Evolutionary conservation across 2,888 invertebrate species (phyloP), one percentile per base, ranked within the genome.

Genomic region (Meloe dianella): DNA sequence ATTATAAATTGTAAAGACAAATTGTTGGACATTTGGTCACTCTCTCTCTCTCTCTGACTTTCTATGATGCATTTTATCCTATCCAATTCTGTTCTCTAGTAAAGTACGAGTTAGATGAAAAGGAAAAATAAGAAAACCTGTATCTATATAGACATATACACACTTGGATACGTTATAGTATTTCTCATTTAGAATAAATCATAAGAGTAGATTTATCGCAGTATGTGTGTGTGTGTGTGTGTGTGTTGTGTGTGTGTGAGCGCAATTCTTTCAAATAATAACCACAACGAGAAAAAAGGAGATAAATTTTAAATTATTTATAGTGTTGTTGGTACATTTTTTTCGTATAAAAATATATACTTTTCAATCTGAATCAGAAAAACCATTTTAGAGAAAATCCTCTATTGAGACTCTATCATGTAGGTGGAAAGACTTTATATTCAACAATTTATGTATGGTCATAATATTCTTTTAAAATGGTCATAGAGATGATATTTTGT

Each of bases 1-100:
- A 70, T 75, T 75, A 72, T 74, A 76, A 74, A 75, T 74, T 76
- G 71, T 71, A 68, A 69, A 74, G 76, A 76, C 75, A 76, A 76
- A 76, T 76, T 76, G 72, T 71, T 67, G 69, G 57, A 57, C 59
- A 62, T 54, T 62, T 20, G 20, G 20, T n/a, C n/a, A n/a, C n/a
- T n/a, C n/a, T n/a, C 20, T 47, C 20, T 22, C 20, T 47, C 30
- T 27, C 2, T 27, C 2, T 27, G 27, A 12, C n/a, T n/a, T 10
- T 12, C 41, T 41, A n/a, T 20, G 47, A 20, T 47, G 47, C 47
- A 47, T 47, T 41, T 41, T 41, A n/a, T 41, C 41, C 41, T 41
- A 41, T 41, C 32, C 47, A 20, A 47, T 10, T 47, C 9, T 22
- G 20, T 47, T 41, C 41, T 41, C 41, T 17, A 41, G 12, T 41